A percentile compares a stretch with the other conserved stretches of the same genome.
Conservation (phyloP, 2,888 invertebrate genomes). For the Trichogramma evanescens region DNA sequence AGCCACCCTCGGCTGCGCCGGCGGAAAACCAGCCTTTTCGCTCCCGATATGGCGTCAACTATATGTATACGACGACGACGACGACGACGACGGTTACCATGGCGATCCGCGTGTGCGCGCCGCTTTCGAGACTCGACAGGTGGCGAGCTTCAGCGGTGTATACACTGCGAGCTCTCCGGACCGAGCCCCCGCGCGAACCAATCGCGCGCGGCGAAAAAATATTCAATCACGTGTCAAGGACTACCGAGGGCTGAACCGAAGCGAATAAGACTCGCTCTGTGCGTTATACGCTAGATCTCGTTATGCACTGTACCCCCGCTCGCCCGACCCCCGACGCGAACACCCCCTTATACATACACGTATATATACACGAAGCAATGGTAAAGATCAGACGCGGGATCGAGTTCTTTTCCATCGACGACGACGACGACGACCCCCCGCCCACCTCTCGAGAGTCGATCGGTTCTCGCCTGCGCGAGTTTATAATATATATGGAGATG, state of each 20-base stretch:
- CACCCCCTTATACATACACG: too few species aligned
- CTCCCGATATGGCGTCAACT: too few species aligned
- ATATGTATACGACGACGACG: constrained; percentile 1
- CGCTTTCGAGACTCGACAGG: constrained; percentile 34
- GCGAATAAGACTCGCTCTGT: background rate
- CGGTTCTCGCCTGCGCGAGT: background rate
- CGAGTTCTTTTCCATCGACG: too few species aligned
- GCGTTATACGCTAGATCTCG: too few species aligned
- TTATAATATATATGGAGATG: too few species aligned
- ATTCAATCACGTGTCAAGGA: constrained; percentile 47
- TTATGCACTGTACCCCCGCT: too few species aligned
- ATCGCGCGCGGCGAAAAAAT: constrained; percentile 46
- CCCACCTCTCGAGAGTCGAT: background rate
- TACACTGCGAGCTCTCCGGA: constrained; percentile 21
- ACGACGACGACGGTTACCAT: constrained; percentile 40
- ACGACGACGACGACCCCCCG: too few species aligned
- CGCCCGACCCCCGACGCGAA: too few species aligned
- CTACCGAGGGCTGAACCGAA: constrained; percentile 24
- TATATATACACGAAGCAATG: too few species aligned
- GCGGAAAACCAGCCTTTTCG: too few species aligned
- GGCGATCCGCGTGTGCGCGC: constrained; percentile 39
- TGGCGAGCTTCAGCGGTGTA: constrained; percentile 27
- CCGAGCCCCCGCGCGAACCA: constrained; percentile 40
- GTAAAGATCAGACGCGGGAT: too few species aligned
- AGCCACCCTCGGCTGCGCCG: constrained; percentile 13